Evolutionary conservation across 2,888 invertebrate species (phyloP), one percentile per base, ranked within the genome.

Genomic region (Biston betularia): DNA sequence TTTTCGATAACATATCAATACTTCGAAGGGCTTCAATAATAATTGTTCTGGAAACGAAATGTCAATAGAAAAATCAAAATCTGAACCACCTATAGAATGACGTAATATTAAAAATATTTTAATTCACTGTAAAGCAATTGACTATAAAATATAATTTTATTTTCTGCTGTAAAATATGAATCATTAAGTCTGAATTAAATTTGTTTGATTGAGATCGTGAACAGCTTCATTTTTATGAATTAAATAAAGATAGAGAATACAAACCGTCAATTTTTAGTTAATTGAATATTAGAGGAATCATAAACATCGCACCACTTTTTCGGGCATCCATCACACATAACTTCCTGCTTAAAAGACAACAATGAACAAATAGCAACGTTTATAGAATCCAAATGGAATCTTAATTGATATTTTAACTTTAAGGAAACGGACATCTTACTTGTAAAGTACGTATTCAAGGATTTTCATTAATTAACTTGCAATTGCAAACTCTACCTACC

Each of bases 351-450:
- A 24, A 42, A 42, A 38, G 12, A 40, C n/a, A n/a, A 53, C 38
- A 11, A 14, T 40, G 11, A 15, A 2, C 42, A 44, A 54, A 54
- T 33, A n/a, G 42, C 5, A 12, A 42, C 50, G 35, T 35, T 2
- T 7, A 50, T 14, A 35, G 7, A 53, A 53, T 53, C 15, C 9
- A 53, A 54, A 44, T 54, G 54, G 54, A 44, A 54, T 54, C 14
- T 54, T 54, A 54, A 54, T 54, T 42, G 42, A 44, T 44, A 15
- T 15, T 15, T 54, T 42, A 24, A 44, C 15, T 53, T 54, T 44
- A 24, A 54, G 54, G 54, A 54, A 54, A 59, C 24, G 58, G 9
- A 49, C 10, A 49, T 48, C 40, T 58, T 48, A 24, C 24, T 24
- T 24, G 24, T 24, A 24, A 14, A 48, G 34, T 35, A 58, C 33